Conservation (phyloP, 2,797 vertebrate species). For the Microcaecilia unicolor region DNA sequence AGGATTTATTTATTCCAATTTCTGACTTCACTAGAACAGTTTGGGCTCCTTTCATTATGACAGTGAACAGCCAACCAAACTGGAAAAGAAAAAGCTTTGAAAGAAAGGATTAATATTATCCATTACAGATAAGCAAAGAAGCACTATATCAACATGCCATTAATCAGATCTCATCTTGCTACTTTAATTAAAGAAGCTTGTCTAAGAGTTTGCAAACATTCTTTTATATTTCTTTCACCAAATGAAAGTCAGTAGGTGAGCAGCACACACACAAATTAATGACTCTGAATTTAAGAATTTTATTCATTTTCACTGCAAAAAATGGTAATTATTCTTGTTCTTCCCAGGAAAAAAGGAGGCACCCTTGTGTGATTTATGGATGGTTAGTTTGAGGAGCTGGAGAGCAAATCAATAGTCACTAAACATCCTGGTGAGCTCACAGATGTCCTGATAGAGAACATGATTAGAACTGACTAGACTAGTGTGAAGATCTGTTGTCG, state of each 20-base stretch:
- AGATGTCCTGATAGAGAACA: neutral
- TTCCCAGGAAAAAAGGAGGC: neutral
- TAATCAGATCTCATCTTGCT: constrained; percentile 3
- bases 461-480: neutral
- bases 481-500: neutral
- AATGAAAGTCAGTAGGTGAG: neutral
- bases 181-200: neutral
- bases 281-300: neutral
- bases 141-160: neutral
- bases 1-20: too few species aligned
- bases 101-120: neutral
- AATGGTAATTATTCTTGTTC: neutral
- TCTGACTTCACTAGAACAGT: neutral
- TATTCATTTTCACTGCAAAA: neutral
- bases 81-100: too few species aligned
- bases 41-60: too few species aligned
- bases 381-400: neutral
- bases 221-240: constrained; percentile 1
- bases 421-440: too few species aligned
- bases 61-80: neutral
- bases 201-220: neutral
- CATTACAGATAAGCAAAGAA: neutral
- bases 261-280: neutral
- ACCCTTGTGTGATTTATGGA: neutral
- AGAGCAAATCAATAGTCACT: neutral